Conservation (phyloP, 2,888 invertebrate species). For the Idaea dimidiata region DNA sequence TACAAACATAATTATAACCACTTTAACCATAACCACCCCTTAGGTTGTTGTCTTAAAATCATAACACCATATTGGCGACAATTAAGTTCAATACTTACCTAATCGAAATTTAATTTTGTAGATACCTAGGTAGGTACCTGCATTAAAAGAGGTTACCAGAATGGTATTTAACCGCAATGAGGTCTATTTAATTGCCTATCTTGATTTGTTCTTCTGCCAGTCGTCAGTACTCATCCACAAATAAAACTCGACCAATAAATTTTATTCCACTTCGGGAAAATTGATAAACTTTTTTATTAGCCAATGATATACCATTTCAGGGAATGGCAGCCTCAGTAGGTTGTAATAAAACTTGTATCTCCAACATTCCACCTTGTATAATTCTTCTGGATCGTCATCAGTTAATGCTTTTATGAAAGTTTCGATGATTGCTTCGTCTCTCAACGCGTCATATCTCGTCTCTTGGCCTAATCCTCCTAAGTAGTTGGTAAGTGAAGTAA, state of each 20-base stretch:
- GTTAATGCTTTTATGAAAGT: conserved; percentile 83
- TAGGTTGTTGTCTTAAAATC: no score
- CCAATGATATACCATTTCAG: conserved; percentile 80
- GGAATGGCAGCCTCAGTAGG: conserved; percentile 81
- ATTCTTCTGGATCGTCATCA: conserved; percentile 77
- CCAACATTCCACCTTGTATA: conserved; percentile 86
- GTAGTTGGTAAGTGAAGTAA: conserved; percentile 82
- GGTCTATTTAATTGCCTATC: not conserved
- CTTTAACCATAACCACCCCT: no score
- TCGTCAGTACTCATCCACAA: no score
- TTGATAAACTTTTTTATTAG: conserved; percentile 83
- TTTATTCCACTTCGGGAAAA: conserved; percentile 73
- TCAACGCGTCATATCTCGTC: conserved; percentile 67
- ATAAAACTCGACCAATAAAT: not conserved
- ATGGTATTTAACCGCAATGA: not conserved
- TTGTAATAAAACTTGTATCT: conserved; percentile 84
- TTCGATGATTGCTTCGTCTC: conserved; percentile 79
- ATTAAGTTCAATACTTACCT: no score
- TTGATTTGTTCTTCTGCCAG: not conserved
- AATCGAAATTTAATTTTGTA: no score
- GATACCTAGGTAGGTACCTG: not conserved
- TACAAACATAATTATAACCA: no score
- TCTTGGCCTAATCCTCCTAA: conserved; percentile 66
- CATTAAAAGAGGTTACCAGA: not conserved
- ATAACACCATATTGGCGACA: no score